A percentile compares a stretch with the other conserved stretches of the same genome.
These are phyloP conservation scores for Asteroscopus sphinx DNA, from an alignment of 2,888 invertebrate species.

Conservation along the genomic window DNA sequence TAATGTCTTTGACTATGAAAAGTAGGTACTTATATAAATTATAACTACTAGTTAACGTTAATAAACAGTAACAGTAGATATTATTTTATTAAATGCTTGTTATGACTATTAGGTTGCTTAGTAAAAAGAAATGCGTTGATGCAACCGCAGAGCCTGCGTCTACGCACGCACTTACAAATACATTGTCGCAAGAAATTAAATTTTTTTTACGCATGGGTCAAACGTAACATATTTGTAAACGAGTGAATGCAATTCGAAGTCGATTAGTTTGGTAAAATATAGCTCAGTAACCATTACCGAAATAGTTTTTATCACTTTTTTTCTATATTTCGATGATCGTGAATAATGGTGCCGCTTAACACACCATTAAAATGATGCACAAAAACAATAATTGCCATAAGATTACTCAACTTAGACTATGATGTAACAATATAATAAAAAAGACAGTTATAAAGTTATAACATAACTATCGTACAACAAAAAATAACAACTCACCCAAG, in stretches of 20 bases:
- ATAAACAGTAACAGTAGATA: too few species aligned
- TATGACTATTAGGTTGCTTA: too few species aligned
- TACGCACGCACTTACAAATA: neutral
- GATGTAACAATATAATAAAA: slow-evolving; percentile 21
- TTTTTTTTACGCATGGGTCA: neutral
- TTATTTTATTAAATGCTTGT: too few species aligned
- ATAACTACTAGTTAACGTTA: too few species aligned
- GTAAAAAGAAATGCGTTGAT: too few species aligned
- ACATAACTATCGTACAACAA: neutral
- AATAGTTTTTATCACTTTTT: neutral
- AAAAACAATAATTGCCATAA: slow-evolving; percentile 32
- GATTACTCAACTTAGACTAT: slow-evolving; percentile 10
- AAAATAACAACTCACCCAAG: slow-evolving; percentile 63
- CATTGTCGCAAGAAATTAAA: neutral
- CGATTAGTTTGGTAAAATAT: neutral
- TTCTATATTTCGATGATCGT: too few species aligned
- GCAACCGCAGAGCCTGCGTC: neutral
- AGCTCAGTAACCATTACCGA: neutral
- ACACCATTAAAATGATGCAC: neutral
- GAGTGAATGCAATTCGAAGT: too few species aligned
- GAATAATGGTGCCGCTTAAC: neutral
- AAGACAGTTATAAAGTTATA: neutral
- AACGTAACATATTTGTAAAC: neutral
- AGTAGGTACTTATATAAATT: too few species aligned
- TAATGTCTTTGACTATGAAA: too few species aligned